phyloP scores from a whole-genome alignment of 1,140 invertebrate genomes.

The Panagrolaimus sp. region DNA sequence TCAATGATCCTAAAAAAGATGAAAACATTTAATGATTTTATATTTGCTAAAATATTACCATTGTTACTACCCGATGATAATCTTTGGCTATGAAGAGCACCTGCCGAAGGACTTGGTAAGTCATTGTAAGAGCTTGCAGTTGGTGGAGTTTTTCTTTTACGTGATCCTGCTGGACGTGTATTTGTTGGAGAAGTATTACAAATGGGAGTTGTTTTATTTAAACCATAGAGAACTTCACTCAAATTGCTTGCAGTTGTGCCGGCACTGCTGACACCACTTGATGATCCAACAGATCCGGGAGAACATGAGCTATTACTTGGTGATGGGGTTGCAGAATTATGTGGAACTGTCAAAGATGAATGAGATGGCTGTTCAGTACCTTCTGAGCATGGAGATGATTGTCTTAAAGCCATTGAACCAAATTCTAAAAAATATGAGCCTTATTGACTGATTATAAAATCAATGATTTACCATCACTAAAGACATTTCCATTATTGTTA shows the following conservation, averaged over 20 bases:
- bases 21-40: no score
- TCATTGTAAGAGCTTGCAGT: slow-evolving; percentile 8
- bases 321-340: slow-evolving; percentile 39
- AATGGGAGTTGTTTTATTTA: neutral
- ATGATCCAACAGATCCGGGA: slow-evolving; percentile 51
- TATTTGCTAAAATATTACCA: no score
- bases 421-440: slow-evolving; percentile 8
- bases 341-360: slow-evolving; percentile 16
- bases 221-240: slow-evolving; percentile 23
- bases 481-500: neutral
- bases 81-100: no score
- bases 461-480: slow-evolving; percentile 4
- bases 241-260: slow-evolving; percentile 42
- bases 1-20: slow-evolving; percentile 22
- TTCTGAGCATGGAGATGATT: slow-evolving; percentile 10
- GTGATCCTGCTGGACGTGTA: slow-evolving; percentile 2
- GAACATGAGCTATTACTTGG: slow-evolving; percentile 47
- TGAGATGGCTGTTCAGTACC: neutral
- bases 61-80: no score
- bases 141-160: slow-evolving; percentile 12
- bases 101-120: slow-evolving; percentile 22
- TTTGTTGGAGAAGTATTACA: slow-evolving; percentile 21
- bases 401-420: neutral
- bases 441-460: neutral
- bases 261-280: slow-evolving; percentile 50